A percentile compares a stretch with the other conserved stretches of the same genome.
Evolutionary conservation across 2,113 vertebrate species (phyloP).

Genomic region (Gallinago undulata): DNA sequence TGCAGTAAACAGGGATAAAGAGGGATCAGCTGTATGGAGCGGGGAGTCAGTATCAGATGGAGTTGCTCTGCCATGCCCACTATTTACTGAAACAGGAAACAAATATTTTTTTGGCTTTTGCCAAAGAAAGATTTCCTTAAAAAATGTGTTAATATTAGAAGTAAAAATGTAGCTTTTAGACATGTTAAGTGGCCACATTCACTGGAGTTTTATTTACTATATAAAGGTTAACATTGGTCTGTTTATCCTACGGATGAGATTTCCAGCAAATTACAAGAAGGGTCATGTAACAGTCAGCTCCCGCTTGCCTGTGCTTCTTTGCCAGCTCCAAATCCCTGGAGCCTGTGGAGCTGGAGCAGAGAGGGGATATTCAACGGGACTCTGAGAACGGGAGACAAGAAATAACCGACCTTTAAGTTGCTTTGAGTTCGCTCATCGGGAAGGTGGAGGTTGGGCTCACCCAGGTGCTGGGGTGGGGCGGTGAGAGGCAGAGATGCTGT

Average conservation of each 20-base stretch:
- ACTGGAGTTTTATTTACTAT: conserved; percentile 63
- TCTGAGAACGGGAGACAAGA: neutral
- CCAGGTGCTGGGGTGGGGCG: neutral
- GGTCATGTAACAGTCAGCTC: conserved; percentile 71
- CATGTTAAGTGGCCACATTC: conserved; percentile 53
- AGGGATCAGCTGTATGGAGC: conserved; percentile 37
- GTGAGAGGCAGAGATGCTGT: neutral
- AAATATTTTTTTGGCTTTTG: conserved; percentile 45
- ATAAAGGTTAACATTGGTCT: conserved; percentile 60
- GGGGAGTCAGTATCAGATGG: neutral
- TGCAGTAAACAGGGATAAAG: conserved; percentile 57
- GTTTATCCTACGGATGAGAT: conserved; percentile 59
- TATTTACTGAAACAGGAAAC: conserved; percentile 56
- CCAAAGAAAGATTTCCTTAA: conserved; percentile 52
- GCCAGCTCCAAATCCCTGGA: conserved; percentile 57
- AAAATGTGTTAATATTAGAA: conserved; percentile 72
- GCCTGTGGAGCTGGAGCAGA: conserved; percentile 9
- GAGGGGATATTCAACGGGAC: conserved; percentile 14
- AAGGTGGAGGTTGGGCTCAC: neutral
- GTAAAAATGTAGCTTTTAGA: conserved; percentile 52
- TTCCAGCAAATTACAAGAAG: conserved; percentile 68
- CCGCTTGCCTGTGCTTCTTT: conserved; percentile 44
- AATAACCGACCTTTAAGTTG: neutral
- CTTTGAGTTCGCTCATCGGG: fast-evolving
- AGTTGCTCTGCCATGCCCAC: neutral